A percentile compares a stretch with the other conserved stretches of the same genome.
phyloP scores from a whole-genome alignment of 2,888 invertebrate genomes.

The Arctia plantaginis region DNA sequence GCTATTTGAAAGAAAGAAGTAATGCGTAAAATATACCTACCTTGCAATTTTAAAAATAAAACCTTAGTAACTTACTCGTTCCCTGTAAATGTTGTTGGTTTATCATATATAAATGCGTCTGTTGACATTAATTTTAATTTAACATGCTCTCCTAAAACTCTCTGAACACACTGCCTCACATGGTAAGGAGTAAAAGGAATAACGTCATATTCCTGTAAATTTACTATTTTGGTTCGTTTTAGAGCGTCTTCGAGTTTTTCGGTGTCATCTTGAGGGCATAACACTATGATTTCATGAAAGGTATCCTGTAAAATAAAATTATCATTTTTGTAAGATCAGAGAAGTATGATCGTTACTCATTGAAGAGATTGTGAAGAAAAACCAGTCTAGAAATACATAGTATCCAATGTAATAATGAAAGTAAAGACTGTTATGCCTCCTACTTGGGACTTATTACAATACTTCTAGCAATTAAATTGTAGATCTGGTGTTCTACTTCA shows the following conservation, averaged over 20 bases:
- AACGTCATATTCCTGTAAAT: constrained; percentile 51
- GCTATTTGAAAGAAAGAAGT: too few species aligned
- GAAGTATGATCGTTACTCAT: too few species aligned
- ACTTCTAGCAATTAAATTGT: too few species aligned
- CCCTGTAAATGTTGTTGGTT: not conserved
- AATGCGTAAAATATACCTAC: too few species aligned
- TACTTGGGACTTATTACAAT: too few species aligned
- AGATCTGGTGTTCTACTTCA: too few species aligned
- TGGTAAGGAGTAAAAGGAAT: constrained; percentile 53
- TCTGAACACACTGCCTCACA: constrained; percentile 28
- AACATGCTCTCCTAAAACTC: not conserved
- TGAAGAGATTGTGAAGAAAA: too few species aligned
- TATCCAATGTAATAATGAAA: too few species aligned
- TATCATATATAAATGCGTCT: constrained; percentile 7
- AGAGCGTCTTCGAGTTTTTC: constrained; percentile 58
- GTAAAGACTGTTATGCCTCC: too few species aligned
- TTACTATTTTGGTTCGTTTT: constrained; percentile 54
- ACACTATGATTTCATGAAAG: constrained; percentile 59
- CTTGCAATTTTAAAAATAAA: too few species aligned
- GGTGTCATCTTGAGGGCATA: constrained; percentile 57
- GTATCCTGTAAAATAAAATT: constrained; percentile 45
- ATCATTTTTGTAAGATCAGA: too few species aligned
- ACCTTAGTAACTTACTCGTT: constrained; percentile 1
- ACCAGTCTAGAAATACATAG: too few species aligned
- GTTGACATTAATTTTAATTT: not conserved